Percentiles rank a stretch among this genome's conserved stretches.
Evolutionary conservation across 2,888 invertebrate genomes (phyloP).

Genomic region (Erannis defoliaria): DNA sequence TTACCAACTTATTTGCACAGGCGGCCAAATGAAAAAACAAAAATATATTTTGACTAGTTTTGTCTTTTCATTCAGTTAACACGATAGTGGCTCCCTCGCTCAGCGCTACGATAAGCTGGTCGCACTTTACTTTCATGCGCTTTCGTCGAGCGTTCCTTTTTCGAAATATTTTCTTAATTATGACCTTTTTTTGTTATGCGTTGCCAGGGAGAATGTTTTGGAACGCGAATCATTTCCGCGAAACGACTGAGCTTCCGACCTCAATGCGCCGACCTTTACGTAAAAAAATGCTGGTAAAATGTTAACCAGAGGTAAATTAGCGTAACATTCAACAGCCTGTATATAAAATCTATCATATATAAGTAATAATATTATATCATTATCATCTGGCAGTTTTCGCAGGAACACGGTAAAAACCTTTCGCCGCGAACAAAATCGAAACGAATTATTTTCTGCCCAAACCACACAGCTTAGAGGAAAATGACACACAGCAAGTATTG

Average conservation of each 20-base stretch:
- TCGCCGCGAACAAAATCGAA: too few relatives aligned
- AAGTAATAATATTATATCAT: not conserved
- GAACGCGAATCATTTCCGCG: constrained; percentile 40
- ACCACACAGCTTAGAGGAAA: too few relatives aligned
- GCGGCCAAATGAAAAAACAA: not conserved
- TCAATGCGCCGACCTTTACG: constrained; percentile 24
- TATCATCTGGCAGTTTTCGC: constrained; percentile 7
- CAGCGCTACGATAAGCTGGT: not conserved
- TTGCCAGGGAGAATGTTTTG: constrained; percentile 42
- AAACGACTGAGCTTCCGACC: constrained; percentile 29
- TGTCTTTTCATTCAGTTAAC: not conserved
- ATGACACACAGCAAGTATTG: too few relatives aligned
- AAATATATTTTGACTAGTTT: not conserved
- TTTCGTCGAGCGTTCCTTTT: constrained; percentile 12
- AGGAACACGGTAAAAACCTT: too few relatives aligned
- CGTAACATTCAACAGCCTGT: not conserved
- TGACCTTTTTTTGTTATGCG: constrained; percentile 66
- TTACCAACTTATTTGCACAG: not conserved
- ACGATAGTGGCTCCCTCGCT: not conserved
- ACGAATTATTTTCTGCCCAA: too few relatives aligned
- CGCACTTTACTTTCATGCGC: constrained; percentile 6
- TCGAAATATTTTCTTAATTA: constrained; percentile 72
- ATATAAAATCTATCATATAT: too few relatives aligned
- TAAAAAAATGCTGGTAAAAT: not conserved
- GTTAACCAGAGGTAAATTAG: not conserved